Base-by-base conservation (phyloP, 1,140 invertebrate species). In the Mizuhopecten yessoensis region DNA sequence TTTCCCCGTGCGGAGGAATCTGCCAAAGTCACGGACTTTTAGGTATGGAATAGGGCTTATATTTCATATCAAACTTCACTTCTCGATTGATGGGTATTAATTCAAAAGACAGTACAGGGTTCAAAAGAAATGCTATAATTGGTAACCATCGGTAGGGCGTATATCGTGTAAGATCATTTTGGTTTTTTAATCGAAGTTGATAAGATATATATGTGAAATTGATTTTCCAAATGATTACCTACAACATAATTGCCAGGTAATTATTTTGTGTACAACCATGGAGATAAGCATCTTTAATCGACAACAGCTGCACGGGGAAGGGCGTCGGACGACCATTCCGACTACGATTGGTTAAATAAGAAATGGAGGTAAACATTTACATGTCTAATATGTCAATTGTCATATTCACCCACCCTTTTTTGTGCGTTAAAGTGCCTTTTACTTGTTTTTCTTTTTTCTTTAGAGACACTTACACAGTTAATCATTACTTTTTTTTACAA, bases 151-250 rank as follows among this genome's bases (percentile, higher is more conserved):
- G 11, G 57, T 75, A 17, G 2, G 57, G 57, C n/a, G n/a, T 75
- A 75, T 75, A 75, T 75, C 57, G 23, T 75, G 57, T 75, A 75
- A 29, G 57, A 75, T 29, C n/a, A 3, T 29, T 75, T n/a, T 75
- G 57, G 15, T n/a, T 75, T 75, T n/a, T 75, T 75, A 75, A n/a
- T 9, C 57, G 57, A 75, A 0, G 17, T 75, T 75, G 57, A 75
- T 75, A 75, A 75, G 57, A 75, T 29, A 29, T n/a, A n/a, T 75
- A 57, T 75, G 57, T 75, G 57, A 57, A 57, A 57, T 57, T 57
- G 45, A 75, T 75, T 17, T 29, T 17, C 23, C 57, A 7, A n/a
- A 29, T 17, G 57, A 75, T 75, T 75, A 75, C 57, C n/a, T 15
- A 39, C 5, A 39, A 17, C 17, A 45, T 1, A 17, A 75, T 75